Evolutionary conservation across 1,140 invertebrate species (phyloP).

Genomic region (Liolophura sinensis): DNA sequence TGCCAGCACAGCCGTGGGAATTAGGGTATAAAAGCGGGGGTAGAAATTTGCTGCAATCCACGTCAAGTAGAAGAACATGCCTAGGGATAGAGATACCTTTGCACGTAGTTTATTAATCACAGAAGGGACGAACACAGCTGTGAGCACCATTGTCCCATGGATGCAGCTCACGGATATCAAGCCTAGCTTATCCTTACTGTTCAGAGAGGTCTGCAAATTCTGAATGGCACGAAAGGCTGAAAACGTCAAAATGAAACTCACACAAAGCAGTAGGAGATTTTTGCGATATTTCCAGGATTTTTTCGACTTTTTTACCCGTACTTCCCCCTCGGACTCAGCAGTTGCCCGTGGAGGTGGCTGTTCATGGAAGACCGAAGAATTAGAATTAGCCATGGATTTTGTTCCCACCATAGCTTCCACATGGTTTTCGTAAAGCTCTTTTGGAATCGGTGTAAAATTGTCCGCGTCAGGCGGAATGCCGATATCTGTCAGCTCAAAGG

Average conservation of each 20-base stretch:
- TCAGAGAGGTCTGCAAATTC: conserved; percentile 54
- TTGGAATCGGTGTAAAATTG: not conserved
- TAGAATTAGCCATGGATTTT: conserved; percentile 2
- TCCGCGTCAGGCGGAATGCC: conserved; percentile 4
- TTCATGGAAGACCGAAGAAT: not conserved
- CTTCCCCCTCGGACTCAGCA: not conserved
- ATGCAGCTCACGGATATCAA: conserved; percentile 51
- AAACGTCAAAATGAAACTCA: conserved; percentile 55
- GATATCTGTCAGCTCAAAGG: conserved; percentile 19
- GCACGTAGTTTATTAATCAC: conserved; percentile 51
- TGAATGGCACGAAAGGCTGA: conserved; percentile 55
- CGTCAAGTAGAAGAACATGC: conserved; percentile 48
- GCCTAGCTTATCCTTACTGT: conserved; percentile 41
- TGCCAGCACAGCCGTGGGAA: conserved; percentile 51
- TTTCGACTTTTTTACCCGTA: not conserved
- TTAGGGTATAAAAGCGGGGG: conserved; percentile 50
- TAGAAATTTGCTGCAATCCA: conserved; percentile 57
- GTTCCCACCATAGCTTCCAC: not conserved
- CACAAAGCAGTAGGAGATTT: conserved; percentile 51
- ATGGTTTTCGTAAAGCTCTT: not conserved
- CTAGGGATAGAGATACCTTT: conserved; percentile 52
- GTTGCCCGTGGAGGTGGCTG: not conserved
- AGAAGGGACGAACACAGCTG: conserved; percentile 48
- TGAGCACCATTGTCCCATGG: conserved; percentile 49
- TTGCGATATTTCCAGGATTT: conserved; percentile 24